These are phyloP conservation scores for Odontesthes bonariensis DNA, from an alignment of 2,113 vertebrate genomes.

Conservation along the genomic window DNA sequence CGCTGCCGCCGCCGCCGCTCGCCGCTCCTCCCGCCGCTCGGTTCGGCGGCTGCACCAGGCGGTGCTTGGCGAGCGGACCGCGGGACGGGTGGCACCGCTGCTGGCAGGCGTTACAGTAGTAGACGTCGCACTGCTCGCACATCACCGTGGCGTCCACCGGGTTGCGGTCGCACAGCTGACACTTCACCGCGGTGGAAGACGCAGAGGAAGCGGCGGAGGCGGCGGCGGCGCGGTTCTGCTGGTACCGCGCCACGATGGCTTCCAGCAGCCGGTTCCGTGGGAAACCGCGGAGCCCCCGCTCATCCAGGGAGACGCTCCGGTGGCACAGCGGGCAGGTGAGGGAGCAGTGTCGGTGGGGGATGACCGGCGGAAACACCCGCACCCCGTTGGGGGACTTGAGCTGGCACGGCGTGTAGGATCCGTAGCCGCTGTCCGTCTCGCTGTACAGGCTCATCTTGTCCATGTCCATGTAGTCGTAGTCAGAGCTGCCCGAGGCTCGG, in stretches of 20 bases:
- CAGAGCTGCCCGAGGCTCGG: conserved; percentile 84
- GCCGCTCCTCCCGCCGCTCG: conserved; percentile 44
- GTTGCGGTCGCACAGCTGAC: conserved; percentile 92
- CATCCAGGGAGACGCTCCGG: conserved; percentile 94
- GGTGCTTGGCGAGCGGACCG: conserved; percentile 94
- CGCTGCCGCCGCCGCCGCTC: conserved; percentile 9
- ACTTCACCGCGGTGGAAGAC: conserved; percentile 78
- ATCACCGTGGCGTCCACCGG: conserved; percentile 83
- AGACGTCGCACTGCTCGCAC: conserved; percentile 96
- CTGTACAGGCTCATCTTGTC: conserved; percentile 97
- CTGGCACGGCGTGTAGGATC: conserved; percentile 93
- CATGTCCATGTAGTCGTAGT: conserved; percentile 86
- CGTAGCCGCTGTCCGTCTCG: conserved; percentile 97
- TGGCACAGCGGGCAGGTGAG: conserved; percentile 97
- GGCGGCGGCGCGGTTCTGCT: conserved; percentile 82
- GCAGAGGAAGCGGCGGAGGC: conserved; percentile 2
- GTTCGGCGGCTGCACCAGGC: conserved; percentile 83
- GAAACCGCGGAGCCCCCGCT: conserved; percentile 93
- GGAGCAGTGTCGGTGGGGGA: conserved; percentile 85
- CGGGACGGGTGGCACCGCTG: conserved; percentile 94
- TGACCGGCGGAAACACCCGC: conserved; percentile 87
- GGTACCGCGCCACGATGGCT: conserved; percentile 91
- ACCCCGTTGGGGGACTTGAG: conserved; percentile 94
- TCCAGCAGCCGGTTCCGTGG: conserved; percentile 94
- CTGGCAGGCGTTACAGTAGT: conserved; percentile 93